A percentile compares a stretch with the other conserved stretches of the same genome.
Evolutionary conservation across 2,113 vertebrate species (phyloP).

Genomic region (Tachycineta bicolor): DNA sequence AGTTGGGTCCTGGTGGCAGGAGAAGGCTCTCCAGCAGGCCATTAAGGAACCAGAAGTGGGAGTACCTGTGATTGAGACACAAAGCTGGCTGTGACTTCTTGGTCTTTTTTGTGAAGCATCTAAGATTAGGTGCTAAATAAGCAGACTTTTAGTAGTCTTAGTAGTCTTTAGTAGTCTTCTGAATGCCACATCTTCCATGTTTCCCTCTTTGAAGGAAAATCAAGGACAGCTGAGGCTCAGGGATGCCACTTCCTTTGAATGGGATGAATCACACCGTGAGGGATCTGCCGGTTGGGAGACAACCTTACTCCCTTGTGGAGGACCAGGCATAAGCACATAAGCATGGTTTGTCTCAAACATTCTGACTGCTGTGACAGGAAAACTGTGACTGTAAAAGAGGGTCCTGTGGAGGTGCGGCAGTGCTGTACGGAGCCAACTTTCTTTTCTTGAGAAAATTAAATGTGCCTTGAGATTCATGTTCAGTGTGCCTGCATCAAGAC

Average conservation of each 20-base stretch:
- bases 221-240: neutral
- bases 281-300: neutral
- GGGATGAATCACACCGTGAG: neutral
- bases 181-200: neutral
- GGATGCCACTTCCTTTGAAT: neutral
- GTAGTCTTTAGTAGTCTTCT: neutral
- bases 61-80: neutral
- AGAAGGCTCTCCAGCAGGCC: neutral
- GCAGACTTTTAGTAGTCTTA: neutral
- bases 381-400: neutral
- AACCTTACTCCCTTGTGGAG: neutral
- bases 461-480: neutral
- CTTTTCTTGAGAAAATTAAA: neutral
- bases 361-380: neutral
- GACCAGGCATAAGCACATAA: neutral
- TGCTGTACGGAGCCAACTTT: neutral
- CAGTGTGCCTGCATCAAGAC: neutral
- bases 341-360: neutral
- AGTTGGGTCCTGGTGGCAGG: neutral
- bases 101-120: neutral
- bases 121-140: neutral
- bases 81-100: neutral
- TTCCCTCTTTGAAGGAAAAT: neutral
- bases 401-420: neutral
- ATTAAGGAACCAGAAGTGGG: neutral